phyloP scores from a whole-genome alignment of 2,888 invertebrate species.

The Apeira syringaria region DNA sequence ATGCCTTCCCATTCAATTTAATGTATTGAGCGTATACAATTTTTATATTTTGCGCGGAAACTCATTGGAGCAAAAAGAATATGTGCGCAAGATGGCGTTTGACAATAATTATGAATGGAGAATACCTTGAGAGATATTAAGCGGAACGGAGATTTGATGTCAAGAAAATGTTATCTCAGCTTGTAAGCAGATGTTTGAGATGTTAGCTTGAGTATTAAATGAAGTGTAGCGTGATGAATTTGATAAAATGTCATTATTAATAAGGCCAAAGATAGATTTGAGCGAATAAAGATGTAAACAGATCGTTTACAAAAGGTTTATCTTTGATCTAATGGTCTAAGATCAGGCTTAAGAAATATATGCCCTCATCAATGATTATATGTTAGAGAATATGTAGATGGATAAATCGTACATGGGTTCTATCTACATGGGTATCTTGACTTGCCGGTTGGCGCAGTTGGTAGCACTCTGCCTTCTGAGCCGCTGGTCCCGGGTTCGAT shows the following conservation, averaged over 20 bases:
- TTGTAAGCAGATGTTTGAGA: constrained; percentile 65
- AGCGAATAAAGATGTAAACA: too few species aligned
- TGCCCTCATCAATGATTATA: too few species aligned
- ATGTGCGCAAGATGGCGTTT: constrained; percentile 58
- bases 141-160: constrained; percentile 65
- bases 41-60: constrained; percentile 72
- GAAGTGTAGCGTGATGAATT: constrained; percentile 30
- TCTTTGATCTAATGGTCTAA: too few species aligned
- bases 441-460: too few species aligned
- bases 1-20: constrained; percentile 48
- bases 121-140: constrained; percentile 65
- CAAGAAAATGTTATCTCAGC: constrained; percentile 74
- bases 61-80: constrained; percentile 57
- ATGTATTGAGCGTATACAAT: constrained; percentile 64
- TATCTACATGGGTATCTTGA: too few species aligned
- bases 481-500: too few species aligned
- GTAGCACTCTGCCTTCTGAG: too few species aligned
- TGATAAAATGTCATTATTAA: constrained; percentile 10
- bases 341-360: too few species aligned
- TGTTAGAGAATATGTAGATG: too few species aligned
- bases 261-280: background rate
- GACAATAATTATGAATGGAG: constrained; percentile 74
- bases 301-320: too few species aligned
- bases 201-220: constrained; percentile 46
- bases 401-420: too few species aligned